Evolutionary conservation across 1,140 invertebrate species (phyloP), one percentile per base, ranked within the genome.

Genomic region (Tachypleus tridentatus): DNA sequence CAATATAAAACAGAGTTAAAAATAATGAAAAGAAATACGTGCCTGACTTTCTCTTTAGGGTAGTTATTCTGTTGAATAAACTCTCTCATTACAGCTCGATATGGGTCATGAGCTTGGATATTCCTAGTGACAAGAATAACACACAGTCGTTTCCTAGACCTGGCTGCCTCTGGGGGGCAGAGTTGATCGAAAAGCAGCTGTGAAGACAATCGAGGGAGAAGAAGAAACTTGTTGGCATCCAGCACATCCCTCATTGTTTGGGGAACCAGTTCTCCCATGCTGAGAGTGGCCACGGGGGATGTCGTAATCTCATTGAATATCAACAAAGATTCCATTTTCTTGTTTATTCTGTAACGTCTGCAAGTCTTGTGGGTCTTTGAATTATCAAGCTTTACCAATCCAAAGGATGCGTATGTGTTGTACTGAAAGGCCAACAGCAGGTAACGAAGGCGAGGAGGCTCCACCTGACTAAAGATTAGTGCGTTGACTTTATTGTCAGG

Each of bases 221-320:
- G 82, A 50, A 97, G 80, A 77, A 89, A 93, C 76, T 92, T 89
- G 79, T 97, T 95, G 56, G 85, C 84, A 48, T 88, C 84, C 59
- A 97, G 87, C 51, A 97, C 83, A 76, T 96, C 89, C 67, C 88
- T 86, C 76, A 97, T 82, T 0, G 90, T 91, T 64, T 87, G 83
- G 49, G 85, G 86, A 8, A 90, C 88, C 73, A 95, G 91, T 75
- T 93, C 89, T 52, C 86, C 80, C 85, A 93, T 93, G 64, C 86
- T 82, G 57, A 96, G 82, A 63, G 87, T 89, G 50, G 91, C 93
- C 62, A 88, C 86, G 3, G 93, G 89, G 62, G 84, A 81, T 7
- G 83, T 79, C 4, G 81, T 81, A 75, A 93, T 88, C 77, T 97
- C 94, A 77, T 97, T 94, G 74, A 97, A 93, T 58, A 97, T 77